A percentile compares a stretch with the other conserved stretches of the same genome.
Conservation (phyloP, 2,888 invertebrate genomes). For the Aspidiotus destructor region DNA sequence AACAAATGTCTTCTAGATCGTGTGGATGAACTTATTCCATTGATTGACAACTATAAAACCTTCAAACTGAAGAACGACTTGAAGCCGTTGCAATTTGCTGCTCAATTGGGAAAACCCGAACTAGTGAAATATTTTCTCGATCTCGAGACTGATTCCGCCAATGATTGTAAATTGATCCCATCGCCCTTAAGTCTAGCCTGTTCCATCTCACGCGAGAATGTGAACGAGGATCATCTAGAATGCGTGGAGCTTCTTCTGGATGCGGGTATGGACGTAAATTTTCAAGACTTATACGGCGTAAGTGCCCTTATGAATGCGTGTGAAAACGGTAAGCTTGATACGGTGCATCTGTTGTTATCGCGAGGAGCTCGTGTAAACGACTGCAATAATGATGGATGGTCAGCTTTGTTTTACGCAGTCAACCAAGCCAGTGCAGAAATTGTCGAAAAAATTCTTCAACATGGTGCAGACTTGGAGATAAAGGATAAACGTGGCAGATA, state of each 20-base stretch:
- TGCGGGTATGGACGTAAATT: constrained; percentile 11
- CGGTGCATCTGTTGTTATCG: neutral
- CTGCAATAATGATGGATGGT: constrained; percentile 15
- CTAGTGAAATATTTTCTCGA: neutral
- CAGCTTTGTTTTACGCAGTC: constrained; percentile 11
- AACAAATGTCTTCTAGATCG: neutral
- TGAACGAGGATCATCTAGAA: constrained; percentile 4
- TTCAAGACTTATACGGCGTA: constrained; percentile 6
- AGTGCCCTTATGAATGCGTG: constrained; percentile 12
- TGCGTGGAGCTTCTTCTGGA: constrained; percentile 9
- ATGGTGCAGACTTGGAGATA: constrained; percentile 2
- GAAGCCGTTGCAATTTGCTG: constrained; percentile 11
- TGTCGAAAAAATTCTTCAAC: neutral
- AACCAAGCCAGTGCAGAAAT: constrained; percentile 2
- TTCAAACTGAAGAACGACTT: neutral
- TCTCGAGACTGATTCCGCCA: neutral
- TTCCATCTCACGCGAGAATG: neutral
- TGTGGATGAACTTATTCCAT: constrained; percentile 5
- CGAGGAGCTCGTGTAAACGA: constrained; percentile 6
- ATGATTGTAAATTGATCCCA: neutral
- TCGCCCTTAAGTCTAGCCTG: constrained; percentile 15
- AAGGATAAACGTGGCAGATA: constrained; percentile 12
- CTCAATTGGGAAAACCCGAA: constrained; percentile 9
- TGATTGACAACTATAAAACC: neutral
- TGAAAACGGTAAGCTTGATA: neutral